Evolutionary conservation across 1,140 invertebrate species (phyloP), one percentile per base, ranked within the genome.

Genomic region (Sycophaga agraensis): DNA sequence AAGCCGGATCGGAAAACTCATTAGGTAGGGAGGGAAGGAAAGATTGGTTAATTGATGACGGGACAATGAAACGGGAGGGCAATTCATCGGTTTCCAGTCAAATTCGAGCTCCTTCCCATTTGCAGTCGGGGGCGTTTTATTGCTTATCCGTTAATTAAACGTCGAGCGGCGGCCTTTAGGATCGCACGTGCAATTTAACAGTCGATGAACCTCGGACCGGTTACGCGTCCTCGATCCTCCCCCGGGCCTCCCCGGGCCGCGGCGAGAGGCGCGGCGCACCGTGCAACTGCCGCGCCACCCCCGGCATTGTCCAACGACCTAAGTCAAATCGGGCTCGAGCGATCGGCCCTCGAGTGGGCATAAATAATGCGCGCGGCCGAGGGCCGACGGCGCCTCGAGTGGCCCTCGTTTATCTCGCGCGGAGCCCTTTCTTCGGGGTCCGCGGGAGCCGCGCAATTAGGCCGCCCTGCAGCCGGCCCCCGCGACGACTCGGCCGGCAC

Each of bases 61-160:
- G 31, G 39, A 49, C 39, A 63, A 58, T 63, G 48, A 57, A 58
- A n/a, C 43, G 48, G 40, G 37, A 63, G n/a, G 14, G 5, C 31
- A 55, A 63, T 57, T 58, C 46, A 63, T 58, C 24, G 48, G 21
- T 63, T 63, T 45, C 40, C 54, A 58, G 61, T 63, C 40, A 51
- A 63, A 63, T 57, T 63, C 46, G 28, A 57, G 40, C 61, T 58
- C 21, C 31, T 12, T 51, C 9, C 19, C 28, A 37, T 51, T 55
- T 53, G 40, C 16, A 57, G 48, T 12, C 45, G 45, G 35, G 37
- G 34, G 26, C 46, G 40, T 63, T 63, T 63, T 63, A 63, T 63
- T 63, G 54, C 61, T 63, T 57, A 63, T 57, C 54, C 61, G 61
- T 63, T 63, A 63, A 63, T 63, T 63, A 63, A 63, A 63, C 54